These are phyloP conservation scores for Poeciliopsis gracilis DNA, from an alignment of 2,797 vertebrate genomes.

Conservation along the genomic window DNA sequence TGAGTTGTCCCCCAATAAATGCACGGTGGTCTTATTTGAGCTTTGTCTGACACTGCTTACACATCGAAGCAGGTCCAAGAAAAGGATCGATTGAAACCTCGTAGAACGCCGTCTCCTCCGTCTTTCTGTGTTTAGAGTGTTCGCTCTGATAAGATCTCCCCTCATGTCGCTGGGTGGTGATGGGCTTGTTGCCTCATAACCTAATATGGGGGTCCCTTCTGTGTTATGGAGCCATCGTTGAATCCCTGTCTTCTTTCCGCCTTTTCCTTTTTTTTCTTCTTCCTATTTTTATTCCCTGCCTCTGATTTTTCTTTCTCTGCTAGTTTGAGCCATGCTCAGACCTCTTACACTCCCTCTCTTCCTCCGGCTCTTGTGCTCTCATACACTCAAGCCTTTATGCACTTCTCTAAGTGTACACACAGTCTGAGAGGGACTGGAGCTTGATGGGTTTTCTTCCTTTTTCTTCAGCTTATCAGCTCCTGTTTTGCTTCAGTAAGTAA, in stretches of 20 bases:
- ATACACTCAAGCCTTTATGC: constrained; percentile 45
- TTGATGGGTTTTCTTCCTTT: constrained; percentile 48
- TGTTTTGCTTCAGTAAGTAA: constrained; percentile 67
- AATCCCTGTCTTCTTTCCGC: constrained; percentile 10
- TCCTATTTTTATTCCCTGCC: constrained; percentile 27
- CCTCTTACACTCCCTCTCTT: constrained; percentile 26
- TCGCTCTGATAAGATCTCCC: constrained; percentile 73
- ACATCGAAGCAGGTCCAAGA: constrained; percentile 28
- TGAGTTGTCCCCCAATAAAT: constrained; percentile 28
- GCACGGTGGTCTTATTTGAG: constrained; percentile 41
- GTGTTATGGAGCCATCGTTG: constrained; percentile 35
- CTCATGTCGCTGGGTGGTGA: constrained; percentile 40
- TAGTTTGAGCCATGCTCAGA: constrained; percentile 30
- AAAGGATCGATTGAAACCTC: constrained; percentile 62
- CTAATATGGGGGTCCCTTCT: constrained; percentile 82
- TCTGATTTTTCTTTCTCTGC: constrained; percentile 26
- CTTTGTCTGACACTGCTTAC: constrained; percentile 47
- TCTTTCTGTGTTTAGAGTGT: constrained; percentile 57
- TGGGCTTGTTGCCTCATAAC: constrained; percentile 64
- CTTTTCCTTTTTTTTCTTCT: constrained; percentile 6
- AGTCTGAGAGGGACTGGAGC: constrained; percentile 62
- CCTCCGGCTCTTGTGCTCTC: constrained; percentile 31
- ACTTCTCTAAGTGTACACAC: constrained; percentile 59
- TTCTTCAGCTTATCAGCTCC: constrained; percentile 41
- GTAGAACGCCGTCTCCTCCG: constrained; percentile 39